Base-by-base conservation (phyloP, 2,797 vertebrate species). In the Ctenochaetus hawaiiensis region DNA sequence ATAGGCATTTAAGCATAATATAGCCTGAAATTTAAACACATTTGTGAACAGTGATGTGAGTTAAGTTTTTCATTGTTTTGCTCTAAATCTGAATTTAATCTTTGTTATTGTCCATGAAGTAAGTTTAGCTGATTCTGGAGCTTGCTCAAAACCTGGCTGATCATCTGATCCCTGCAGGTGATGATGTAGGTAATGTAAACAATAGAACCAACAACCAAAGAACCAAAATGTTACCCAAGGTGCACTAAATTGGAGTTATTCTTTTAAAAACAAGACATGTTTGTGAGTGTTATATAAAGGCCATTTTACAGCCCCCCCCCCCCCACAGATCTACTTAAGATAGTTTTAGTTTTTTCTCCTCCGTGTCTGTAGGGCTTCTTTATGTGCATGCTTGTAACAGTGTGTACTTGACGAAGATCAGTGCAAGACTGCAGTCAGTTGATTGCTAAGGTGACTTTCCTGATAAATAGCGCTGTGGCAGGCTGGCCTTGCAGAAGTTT, bases 401-500 rank as follows among this genome's bases (percentile, higher is more conserved):
- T 49, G 30, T 49, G 23, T 51, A 1, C 62, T 64, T 48, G 10
- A 48, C 37, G 34, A 22, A 49, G 56, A 61, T 58, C 26, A 34
- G 5, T 34, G 30, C 30, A 34, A 34, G 30, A 34, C 30, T 34
- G 45, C 16, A 52, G 13, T 30, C 14, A 13, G 58, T 43, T 41
- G 13, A 22, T 34, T 18, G 12, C 49, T 67, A 37, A 59, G 11
- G 52, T 58, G 48, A 43, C n/a, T 23, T 26, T 17, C n/a, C 37
- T 34, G 30, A 34, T 34, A 34, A 52, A 62, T 22, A 16, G n/a
- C 23, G n/a, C 20, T 43, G 18, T 51, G 60, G 69, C 37, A 49
- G 59, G 18, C 23, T 44, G 44, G 48, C 8, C n/a, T 20, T 62
- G 30, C 43, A 51, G 23, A 48, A 18, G 48, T 60, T 52, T 71